Conservation (phyloP, 1,140 invertebrate species). For the Pteromalus puparum region DNA sequence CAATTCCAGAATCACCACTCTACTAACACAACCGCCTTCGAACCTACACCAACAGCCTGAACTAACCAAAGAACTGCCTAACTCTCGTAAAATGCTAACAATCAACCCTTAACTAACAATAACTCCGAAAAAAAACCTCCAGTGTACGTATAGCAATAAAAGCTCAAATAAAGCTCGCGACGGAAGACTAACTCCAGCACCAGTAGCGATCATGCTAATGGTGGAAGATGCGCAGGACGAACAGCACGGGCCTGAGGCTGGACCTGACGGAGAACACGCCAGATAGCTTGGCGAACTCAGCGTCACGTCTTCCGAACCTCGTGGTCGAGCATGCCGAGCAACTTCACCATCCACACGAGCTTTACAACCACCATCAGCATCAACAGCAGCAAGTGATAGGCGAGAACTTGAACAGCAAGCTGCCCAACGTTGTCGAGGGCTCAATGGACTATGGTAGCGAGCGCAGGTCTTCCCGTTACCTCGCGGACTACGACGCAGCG, state of each 20-base stretch:
- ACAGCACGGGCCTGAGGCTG: constrained; percentile 72
- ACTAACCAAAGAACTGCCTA: constrained; percentile 14
- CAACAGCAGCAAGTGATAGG: constrained; percentile 57
- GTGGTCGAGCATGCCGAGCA: constrained; percentile 73
- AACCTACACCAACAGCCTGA: background rate
- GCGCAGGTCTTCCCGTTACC: constrained; percentile 74
- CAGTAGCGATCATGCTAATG: constrained; percentile 69
- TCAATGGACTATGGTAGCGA: constrained; percentile 80
- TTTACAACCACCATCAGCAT: constrained; percentile 36
- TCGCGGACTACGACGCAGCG: constrained; percentile 66
- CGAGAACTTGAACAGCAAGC: constrained; percentile 74
- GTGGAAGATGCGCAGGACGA: constrained; percentile 72
- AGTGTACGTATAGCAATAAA: background rate
- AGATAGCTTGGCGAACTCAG: constrained; percentile 67
- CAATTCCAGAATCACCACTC: constrained; percentile 64
- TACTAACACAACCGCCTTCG: constrained; percentile 22
- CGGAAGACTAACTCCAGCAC: background rate
- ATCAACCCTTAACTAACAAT: constrained; percentile 6
- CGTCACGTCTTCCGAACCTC: constrained; percentile 69
- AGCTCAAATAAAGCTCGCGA: background rate
- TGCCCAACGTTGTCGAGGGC: constrained; percentile 75
- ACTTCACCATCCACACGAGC: background rate
- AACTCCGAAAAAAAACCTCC: background rate
- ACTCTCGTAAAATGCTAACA: background rate
- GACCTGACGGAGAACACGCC: constrained; percentile 73